Conservation (phyloP, 1,140 invertebrate species). For the Aradophagus sp. region DNA sequence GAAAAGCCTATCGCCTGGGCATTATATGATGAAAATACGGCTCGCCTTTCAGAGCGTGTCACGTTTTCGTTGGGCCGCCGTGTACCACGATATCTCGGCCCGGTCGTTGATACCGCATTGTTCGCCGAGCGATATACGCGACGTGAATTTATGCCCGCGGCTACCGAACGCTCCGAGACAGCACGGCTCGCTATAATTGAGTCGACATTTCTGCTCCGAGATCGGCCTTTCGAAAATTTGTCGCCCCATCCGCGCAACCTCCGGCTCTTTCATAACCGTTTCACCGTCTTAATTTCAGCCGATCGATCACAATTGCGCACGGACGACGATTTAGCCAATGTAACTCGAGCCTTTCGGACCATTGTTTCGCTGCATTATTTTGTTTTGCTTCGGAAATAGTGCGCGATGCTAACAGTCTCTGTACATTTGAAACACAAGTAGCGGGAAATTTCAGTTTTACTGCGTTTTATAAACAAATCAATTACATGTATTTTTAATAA, state of each 20-base stretch:
- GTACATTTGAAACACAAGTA: too few species aligned
- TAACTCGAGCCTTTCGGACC: too few species aligned
- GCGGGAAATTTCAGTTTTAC: too few species aligned
- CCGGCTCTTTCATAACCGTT: neutral
- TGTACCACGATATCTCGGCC: conserved; percentile 39
- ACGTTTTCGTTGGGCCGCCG: conserved; percentile 46
- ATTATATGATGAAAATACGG: conserved; percentile 56
- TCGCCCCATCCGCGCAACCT: neutral
- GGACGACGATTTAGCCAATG: too few species aligned
- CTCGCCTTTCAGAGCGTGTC: conserved; percentile 47
- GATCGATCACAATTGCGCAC: conserved; percentile 3
- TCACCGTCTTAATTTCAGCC: conserved; percentile 8
- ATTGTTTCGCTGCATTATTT: too few species aligned
- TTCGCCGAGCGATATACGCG: conserved; percentile 32
- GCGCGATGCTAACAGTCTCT: too few species aligned
- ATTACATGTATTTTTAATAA: too few species aligned
- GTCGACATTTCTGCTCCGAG: conserved; percentile 27
- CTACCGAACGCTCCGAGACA: conserved; percentile 13
- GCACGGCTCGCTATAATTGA: conserved; percentile 35
- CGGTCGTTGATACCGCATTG: conserved; percentile 39
- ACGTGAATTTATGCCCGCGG: conserved; percentile 32
- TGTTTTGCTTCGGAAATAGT: too few species aligned
- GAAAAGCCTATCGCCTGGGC: conserved; percentile 51
- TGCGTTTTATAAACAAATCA: too few species aligned
- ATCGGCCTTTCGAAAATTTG: conserved; percentile 27